A percentile compares a stretch with the other conserved stretches of the same genome.
Conservation (phyloP, 2,797 vertebrate species). For the Xenopus petersii region DNA sequence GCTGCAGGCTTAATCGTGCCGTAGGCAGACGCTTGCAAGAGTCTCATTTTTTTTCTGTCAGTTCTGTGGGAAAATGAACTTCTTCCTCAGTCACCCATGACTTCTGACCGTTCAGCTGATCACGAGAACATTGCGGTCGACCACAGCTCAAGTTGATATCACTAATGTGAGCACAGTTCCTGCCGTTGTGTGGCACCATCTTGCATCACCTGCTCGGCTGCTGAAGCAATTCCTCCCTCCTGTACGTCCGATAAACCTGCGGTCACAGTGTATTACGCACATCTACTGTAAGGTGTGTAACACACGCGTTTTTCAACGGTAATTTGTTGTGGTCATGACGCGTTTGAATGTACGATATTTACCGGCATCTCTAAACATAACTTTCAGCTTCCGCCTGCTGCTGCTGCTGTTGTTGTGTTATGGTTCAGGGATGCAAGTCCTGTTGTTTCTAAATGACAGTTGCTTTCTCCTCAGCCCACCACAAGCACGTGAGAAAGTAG, state of each 20-base stretch:
- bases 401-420: too few relatives aligned
- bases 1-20: too few relatives aligned
- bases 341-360: too few relatives aligned
- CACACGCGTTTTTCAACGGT: too few relatives aligned
- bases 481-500: too few relatives aligned
- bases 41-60: constrained; percentile 11
- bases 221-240: background rate
- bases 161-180: constrained; percentile 56
- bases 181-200: constrained; percentile 47
- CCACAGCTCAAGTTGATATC: constrained; percentile 59
- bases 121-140: constrained; percentile 65
- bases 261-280: constrained; percentile 11
- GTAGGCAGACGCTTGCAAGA: too few relatives aligned
- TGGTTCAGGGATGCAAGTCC: too few relatives aligned
- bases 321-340: too few relatives aligned
- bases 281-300: constrained; percentile 7
- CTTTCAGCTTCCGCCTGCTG: too few relatives aligned
- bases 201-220: constrained; percentile 58
- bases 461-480: too few relatives aligned
- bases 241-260: constrained; percentile 25
- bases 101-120: constrained; percentile 57
- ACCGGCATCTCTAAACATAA: too few relatives aligned
- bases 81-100: constrained; percentile 53
- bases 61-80: constrained; percentile 63
- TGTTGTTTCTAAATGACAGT: too few relatives aligned